phyloP scores from a whole-genome alignment of 2,797 vertebrate species.

The Discoglossus pictus region DNA sequence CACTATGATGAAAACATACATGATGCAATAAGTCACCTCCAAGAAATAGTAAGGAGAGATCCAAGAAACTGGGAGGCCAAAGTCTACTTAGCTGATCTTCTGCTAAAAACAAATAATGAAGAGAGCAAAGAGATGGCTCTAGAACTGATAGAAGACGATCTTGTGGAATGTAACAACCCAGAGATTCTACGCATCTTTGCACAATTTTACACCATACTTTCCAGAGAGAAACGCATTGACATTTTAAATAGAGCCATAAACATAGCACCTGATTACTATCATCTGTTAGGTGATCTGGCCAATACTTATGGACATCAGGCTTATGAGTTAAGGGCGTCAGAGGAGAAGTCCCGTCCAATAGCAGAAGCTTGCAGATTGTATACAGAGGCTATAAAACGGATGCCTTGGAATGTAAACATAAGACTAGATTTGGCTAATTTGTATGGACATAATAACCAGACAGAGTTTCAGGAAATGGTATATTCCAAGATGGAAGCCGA shows the following conservation, averaged over 20 bases:
- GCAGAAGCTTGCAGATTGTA: slow-evolving; percentile 1
- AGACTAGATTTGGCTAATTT: slow-evolving; percentile 2
- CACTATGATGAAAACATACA: neutral
- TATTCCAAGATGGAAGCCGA: neutral
- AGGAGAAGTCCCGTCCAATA: neutral
- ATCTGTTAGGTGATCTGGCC: neutral
- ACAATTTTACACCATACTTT: neutral
- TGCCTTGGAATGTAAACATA: neutral
- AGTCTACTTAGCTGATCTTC: slow-evolving; percentile 1
- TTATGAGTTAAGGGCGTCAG: neutral
- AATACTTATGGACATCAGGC: neutral
- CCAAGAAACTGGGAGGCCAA: neutral
- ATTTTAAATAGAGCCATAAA: neutral
- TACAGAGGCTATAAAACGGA: neutral
- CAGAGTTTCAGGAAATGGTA: neutral
- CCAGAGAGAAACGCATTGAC: neutral
- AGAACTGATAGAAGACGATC: neutral
- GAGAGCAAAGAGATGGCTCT: neutral
- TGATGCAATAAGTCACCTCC: neutral
- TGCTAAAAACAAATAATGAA: neutral
- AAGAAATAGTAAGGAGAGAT: neutral
- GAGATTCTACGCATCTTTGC: neutral
- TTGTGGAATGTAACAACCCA: neutral
- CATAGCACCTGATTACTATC: slow-evolving; percentile 1
- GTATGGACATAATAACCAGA: neutral